Evolutionary conservation across 2,888 invertebrate genomes (phyloP), one percentile per base, ranked within the genome.

Genomic region (Silvanus unidentatus): DNA sequence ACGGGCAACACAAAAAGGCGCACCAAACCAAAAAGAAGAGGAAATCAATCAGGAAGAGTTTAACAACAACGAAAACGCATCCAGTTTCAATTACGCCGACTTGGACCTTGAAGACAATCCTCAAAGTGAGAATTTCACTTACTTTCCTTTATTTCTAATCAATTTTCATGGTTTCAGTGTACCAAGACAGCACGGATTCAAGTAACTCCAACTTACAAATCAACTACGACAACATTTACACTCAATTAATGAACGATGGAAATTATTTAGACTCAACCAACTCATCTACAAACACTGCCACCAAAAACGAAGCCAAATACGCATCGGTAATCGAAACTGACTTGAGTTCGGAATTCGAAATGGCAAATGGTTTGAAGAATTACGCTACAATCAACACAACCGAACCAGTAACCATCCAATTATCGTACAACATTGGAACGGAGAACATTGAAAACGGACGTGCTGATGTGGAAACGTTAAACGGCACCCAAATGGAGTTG

Each of bases 381-480:
- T 72, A 71, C 51, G 72, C 72, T 1, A 71, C 72, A 3, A 68
- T 72, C 10, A 69, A 69, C 49, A 68, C 67, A n/a, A 64, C 70
- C 0, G 71, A 71, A 55, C 67, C 69, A n/a, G 60, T 71, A 39
- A 65, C 65, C 2, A 66, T 68, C 3, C 70, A 72, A 45, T 54
- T 71, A 29, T 65, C 70, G 1, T 72, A 64, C 49, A 71, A 72
- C 45, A 68, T 72, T 34, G 72, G 72, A 3, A 69, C 66, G 1
- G 70, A 72, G 49, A 70, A 68, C 45, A 57, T 71, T 2, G 70
- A 70, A 51, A 63, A 69, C 44, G 65, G 64, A 10, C 66, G 65
- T 49, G 68, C 65, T 39, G 66, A 65, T 12, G 67, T 64, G 45
- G 67, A 69, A 34, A 59, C 70, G 8, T 62, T 70, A 43, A 68